Conservation (phyloP, 2,113 vertebrate species). For the Hippocampus comes region DNA sequence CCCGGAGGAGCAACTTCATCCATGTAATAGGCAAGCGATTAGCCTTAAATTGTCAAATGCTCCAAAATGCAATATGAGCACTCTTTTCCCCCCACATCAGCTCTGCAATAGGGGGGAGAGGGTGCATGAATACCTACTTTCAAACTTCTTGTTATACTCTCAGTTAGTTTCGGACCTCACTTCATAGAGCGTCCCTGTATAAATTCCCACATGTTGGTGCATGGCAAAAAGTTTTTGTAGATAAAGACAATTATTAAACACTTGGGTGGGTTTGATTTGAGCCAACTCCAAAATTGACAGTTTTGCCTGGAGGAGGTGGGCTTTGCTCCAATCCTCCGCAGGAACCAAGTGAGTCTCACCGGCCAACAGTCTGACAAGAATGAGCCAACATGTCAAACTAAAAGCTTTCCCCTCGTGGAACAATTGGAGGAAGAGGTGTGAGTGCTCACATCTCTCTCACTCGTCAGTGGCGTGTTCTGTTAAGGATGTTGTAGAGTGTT, state of each 20-base stretch:
- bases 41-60: conserved; percentile 16
- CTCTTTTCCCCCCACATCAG: no score
- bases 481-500: not conserved
- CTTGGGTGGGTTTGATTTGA: conserved; percentile 42
- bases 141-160: conserved; percentile 35
- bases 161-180: conserved; percentile 41
- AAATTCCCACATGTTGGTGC: conserved; percentile 25
- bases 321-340: conserved; percentile 45
- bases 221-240: conserved; percentile 31
- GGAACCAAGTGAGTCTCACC: conserved; percentile 21
- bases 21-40: not conserved
- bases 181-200: conserved; percentile 6
- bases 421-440: not conserved
- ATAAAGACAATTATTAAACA: conserved; percentile 55
- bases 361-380: conserved; percentile 27
- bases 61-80: not conserved
- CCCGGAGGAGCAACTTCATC: no score
- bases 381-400: conserved; percentile 35
- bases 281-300: conserved; percentile 36
- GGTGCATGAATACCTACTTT: conserved; percentile 8
- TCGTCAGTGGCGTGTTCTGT: not conserved
- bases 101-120: no score
- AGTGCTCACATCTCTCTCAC: conserved; percentile 3
- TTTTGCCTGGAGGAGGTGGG: conserved; percentile 43
- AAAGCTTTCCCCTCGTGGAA: conserved; percentile 10